Base-by-base conservation (phyloP, 2,888 invertebrate genomes). In the Macrophya alboannulata region DNA sequence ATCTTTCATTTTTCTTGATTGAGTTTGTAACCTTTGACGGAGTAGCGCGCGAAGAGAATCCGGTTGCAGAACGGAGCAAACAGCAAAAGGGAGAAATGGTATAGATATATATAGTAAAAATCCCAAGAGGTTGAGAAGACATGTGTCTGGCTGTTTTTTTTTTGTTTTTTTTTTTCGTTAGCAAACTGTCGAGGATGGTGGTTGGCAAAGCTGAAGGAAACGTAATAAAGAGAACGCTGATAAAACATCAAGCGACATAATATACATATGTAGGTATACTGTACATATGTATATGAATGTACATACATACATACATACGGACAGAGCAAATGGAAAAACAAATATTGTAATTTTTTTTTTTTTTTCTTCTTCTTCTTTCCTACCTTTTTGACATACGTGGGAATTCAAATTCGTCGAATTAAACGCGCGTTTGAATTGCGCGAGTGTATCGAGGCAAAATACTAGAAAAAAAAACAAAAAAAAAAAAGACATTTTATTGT, bases 111-210 rank as follows among this genome's bases (percentile, higher is more conserved):
- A 8, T 76, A 77, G 51, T 55, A 77, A 15, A 77, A 51, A 77
- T 77, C 55, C 55, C 77, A 55, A 55, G 51, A 17, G 77, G 55
- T 9, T n/a, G 12, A 62, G 62, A 77, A 51, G 77, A 51, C 77
- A 77, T 77, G 55, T 77, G 77, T 77, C 77, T 77, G 77, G 55
- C 37, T 43, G 55, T 31, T 37, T 55, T 77, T 77, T 77, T 77
- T 17, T 74, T 74, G 65, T 76, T 76, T 74, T 74, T 74, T 76
- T 8, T 21, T 4, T 6, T 51, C 21, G 43, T 62, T n/a, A 37
- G 71, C 84, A 72, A 77, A 77, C 77, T 31, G 37, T 55, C 31
- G 21, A 21, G 51, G 37, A 37, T 31, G 45, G 77, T 31, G 45
- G 77, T 77, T 77, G 37, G 77, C 77, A n/a, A 55, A 31, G 55